Evolutionary conservation across 2,888 invertebrate genomes (phyloP).

Genomic region (Netelia inedita): DNA sequence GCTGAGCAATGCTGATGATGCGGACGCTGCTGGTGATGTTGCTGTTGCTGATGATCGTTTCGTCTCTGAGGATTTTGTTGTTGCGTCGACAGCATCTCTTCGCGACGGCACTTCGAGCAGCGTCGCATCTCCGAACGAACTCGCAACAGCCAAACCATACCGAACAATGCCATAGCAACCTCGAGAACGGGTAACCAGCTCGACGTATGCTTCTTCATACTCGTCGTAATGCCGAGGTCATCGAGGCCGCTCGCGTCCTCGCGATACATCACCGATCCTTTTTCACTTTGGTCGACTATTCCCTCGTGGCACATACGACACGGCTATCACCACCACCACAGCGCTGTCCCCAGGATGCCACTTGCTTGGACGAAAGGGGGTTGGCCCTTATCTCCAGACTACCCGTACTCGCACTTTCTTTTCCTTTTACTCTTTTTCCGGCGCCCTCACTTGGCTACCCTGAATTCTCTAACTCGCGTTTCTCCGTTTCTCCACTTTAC

Average conservation of each 20-base stretch:
- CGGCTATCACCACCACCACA: slow-evolving; percentile 19
- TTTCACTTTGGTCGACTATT: slow-evolving; percentile 61
- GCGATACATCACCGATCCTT: slow-evolving; percentile 80
- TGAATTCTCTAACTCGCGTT: slow-evolving; percentile 3
- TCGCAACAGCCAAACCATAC: slow-evolving; percentile 94
- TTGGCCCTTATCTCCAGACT: background rate
- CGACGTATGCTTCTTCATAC: slow-evolving; percentile 84
- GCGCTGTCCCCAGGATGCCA: background rate
- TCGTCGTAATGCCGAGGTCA: slow-evolving; percentile 81
- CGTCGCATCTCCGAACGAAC: slow-evolving; percentile 93
- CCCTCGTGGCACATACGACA: slow-evolving; percentile 50
- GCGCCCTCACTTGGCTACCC: background rate
- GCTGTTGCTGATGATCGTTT: slow-evolving; percentile 80
- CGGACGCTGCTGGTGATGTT: slow-evolving; percentile 77
- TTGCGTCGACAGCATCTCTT: slow-evolving; percentile 83
- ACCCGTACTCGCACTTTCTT: slow-evolving; percentile 10
- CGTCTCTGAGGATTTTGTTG: slow-evolving; percentile 78
- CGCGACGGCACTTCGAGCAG: slow-evolving; percentile 90
- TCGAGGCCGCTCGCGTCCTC: slow-evolving; percentile 82
- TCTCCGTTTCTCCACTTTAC: slow-evolving; percentile 3
- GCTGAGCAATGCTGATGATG: slow-evolving; percentile 77
- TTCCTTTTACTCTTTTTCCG: background rate
- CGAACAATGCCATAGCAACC: slow-evolving; percentile 93
- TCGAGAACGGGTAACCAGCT: slow-evolving; percentile 79
- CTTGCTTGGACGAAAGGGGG: background rate